A percentile compares a stretch with the other conserved stretches of the same genome.
These are phyloP conservation scores for Erithacus rubecula DNA, from an alignment of 2,797 vertebrate genomes.

Conservation along the genomic window DNA sequence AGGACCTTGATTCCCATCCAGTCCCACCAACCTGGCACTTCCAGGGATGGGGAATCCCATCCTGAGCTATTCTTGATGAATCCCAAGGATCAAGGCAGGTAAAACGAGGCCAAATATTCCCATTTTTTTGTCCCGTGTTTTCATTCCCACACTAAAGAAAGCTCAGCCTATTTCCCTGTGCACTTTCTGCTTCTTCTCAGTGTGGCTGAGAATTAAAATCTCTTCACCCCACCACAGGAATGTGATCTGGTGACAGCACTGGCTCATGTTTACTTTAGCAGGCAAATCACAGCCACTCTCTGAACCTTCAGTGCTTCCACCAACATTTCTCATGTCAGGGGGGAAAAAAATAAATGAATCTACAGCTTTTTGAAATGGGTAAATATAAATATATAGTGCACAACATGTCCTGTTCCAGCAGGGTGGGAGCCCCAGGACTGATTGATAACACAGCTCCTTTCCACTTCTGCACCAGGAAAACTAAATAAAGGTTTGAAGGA, in stretches of 20 bases:
- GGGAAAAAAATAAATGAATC: background rate
- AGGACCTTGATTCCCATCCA: no score
- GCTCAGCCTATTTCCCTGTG: constrained; percentile 25
- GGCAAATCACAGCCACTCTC: background rate
- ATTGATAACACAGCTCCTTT: background rate
- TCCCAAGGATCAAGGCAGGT: background rate
- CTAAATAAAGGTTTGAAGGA: background rate
- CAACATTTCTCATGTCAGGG: constrained; percentile 40
- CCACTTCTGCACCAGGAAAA: background rate
- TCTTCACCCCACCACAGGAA: constrained; percentile 1
- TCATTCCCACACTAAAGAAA: constrained; percentile 55
- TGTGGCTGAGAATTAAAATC: background rate
- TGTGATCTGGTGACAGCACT: constrained; percentile 30
- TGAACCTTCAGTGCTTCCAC: constrained; percentile 1
- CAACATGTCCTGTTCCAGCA: background rate
- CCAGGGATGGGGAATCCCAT: background rate
- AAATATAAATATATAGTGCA: constrained; percentile 23
- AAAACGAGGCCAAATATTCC: background rate
- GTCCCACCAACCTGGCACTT: background rate
- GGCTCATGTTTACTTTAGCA: constrained; percentile 25
- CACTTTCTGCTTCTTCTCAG: constrained; percentile 30
- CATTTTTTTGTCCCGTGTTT: background rate
- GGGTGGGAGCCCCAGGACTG: background rate
- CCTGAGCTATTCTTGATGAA: background rate
- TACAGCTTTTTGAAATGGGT: background rate